Evolutionary conservation across 2,888 invertebrate genomes (phyloP).

Genomic region (Hedya salicella): DNA sequence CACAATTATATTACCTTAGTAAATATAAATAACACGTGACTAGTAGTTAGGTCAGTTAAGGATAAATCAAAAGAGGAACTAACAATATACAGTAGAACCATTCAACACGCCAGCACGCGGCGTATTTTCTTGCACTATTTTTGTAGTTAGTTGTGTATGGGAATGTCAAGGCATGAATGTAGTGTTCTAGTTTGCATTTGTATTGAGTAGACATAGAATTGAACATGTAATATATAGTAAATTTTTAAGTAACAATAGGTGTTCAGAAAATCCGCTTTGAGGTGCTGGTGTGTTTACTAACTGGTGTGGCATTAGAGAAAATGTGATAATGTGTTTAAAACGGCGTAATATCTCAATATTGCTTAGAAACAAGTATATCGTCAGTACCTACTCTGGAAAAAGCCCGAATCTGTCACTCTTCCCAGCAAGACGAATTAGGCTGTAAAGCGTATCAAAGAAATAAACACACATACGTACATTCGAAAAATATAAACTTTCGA

Average conservation of each 20-base stretch:
- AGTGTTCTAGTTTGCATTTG: slow-evolving; percentile 19
- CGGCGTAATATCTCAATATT: too few relatives aligned
- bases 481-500: too few relatives aligned
- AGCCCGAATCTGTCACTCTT: too few relatives aligned
- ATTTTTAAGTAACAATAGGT: slow-evolving; percentile 31
- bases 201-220: slow-evolving; percentile 6
- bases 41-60: neutral
- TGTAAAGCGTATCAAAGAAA: too few relatives aligned
- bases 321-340: neutral
- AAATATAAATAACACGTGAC: too few relatives aligned
- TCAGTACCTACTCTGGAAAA: too few relatives aligned
- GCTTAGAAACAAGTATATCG: too few relatives aligned
- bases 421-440: too few relatives aligned
- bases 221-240: slow-evolving; percentile 5
- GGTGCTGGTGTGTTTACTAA: slow-evolving; percentile 40
- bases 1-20: too few relatives aligned
- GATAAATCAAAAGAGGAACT: slow-evolving; percentile 33
- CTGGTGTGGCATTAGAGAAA: slow-evolving; percentile 9
- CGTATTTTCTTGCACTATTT: slow-evolving; percentile 29
- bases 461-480: too few relatives aligned
- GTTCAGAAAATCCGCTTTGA: slow-evolving; percentile 35
- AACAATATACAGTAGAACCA: slow-evolving; percentile 25
- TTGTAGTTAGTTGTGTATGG: slow-evolving; percentile 27
- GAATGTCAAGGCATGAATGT: slow-evolving; percentile 35
- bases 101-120: slow-evolving; percentile 35